A percentile compares a stretch with the other conserved stretches of the same genome.
Conservation (phyloP, 1,140 invertebrate species). For the Panagrolaimus sp. region DNA sequence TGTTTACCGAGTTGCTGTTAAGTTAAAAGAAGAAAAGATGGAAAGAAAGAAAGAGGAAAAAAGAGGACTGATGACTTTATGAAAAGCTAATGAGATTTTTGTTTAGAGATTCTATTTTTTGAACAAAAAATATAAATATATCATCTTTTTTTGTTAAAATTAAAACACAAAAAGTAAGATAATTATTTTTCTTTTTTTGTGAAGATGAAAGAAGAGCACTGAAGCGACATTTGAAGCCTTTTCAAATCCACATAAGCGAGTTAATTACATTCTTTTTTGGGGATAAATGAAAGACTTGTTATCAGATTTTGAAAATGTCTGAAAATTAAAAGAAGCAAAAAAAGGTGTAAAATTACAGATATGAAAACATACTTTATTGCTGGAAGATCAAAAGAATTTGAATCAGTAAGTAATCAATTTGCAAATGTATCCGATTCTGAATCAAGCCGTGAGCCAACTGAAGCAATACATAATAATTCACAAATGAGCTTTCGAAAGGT, state of each 20-base stretch:
- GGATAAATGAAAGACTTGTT: not conserved
- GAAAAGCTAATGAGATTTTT: too few relatives aligned
- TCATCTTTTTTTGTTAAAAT: too few relatives aligned
- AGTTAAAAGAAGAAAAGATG: too few relatives aligned
- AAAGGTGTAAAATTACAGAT: conserved; percentile 61
- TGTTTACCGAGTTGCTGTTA: too few relatives aligned
- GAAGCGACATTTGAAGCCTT: not conserved
- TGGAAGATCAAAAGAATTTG: conserved; percentile 60
- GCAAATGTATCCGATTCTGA: conserved; percentile 37
- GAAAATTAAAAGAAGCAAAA: too few relatives aligned
- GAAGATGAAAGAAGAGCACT: not conserved
- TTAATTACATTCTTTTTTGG: not conserved
- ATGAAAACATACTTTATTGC: conserved; percentile 75
- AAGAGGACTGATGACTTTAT: too few relatives aligned
- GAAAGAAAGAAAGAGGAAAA: too few relatives aligned
- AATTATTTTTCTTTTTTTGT: not conserved
- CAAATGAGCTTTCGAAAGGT: conserved; percentile 71
- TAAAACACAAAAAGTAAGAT: too few relatives aligned
- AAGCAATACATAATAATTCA: conserved; percentile 67
- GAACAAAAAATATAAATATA: too few relatives aligned
- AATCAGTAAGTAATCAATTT: conserved; percentile 34
- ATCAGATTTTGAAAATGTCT: too few relatives aligned
- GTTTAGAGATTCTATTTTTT: too few relatives aligned
- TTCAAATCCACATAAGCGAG: not conserved
- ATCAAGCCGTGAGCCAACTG: conserved; percentile 24